Conservation (phyloP, 2,888 invertebrate genomes). For the Alitta virens region DNA sequence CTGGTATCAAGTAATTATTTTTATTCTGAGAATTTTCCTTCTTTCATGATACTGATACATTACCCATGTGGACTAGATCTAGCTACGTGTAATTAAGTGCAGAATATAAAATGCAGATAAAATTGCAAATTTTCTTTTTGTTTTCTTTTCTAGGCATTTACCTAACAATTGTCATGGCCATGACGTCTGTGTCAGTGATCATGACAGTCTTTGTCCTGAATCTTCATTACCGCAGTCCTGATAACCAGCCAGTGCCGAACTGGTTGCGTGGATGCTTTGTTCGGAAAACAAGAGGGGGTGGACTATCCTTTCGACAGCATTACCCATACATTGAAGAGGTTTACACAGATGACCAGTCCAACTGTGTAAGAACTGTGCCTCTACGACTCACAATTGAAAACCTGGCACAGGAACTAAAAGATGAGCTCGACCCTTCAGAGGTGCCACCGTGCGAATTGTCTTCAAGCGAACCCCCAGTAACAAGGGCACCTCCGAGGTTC, state of each 20-base stretch:
- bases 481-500: background rate
- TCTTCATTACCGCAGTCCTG: slow-evolving; percentile 62
- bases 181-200: slow-evolving; percentile 63
- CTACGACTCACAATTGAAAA: slow-evolving; percentile 54
- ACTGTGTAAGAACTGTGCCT: slow-evolving; percentile 45
- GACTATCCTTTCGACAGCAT: slow-evolving; percentile 4
- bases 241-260: slow-evolving; percentile 58
- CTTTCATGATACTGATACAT: too few species aligned
- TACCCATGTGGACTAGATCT: too few species aligned
- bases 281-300: background rate
- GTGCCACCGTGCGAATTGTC: background rate
- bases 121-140: too few species aligned
- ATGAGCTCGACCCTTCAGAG: slow-evolving; percentile 39
- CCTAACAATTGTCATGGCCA: slow-evolving; percentile 63
- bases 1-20: too few species aligned
- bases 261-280: slow-evolving; percentile 52
- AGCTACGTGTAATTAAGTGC: too few species aligned
- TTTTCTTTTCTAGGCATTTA: slow-evolving; percentile 59
- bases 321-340: slow-evolving; percentile 17
- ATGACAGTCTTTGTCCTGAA: slow-evolving; percentile 63
- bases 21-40: too few species aligned
- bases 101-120: background rate
- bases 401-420: slow-evolving; percentile 53
- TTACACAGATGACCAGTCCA: slow-evolving; percentile 27
- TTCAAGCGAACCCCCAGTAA: background rate